Evolutionary conservation across 2,888 invertebrate species (phyloP).

Genomic region (Holacanthella duospinosa): DNA sequence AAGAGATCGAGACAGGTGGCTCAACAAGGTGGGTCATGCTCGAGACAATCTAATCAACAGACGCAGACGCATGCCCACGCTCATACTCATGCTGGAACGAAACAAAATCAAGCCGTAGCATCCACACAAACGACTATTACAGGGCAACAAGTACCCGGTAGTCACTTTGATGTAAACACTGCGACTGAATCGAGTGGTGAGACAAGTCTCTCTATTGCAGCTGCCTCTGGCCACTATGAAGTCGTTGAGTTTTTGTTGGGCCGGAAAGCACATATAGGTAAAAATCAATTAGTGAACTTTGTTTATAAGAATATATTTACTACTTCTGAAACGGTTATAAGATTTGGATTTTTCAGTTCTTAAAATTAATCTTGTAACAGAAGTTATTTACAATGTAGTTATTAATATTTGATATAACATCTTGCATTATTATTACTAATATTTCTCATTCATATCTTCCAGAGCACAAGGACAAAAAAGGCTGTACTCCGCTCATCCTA

Average conservation of each 20-base stretch:
- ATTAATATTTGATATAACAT: too few relatives aligned
- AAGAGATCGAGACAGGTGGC: constrained; percentile 35
- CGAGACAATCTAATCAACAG: constrained; percentile 29
- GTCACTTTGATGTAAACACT: constrained; percentile 75
- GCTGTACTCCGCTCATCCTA: constrained; percentile 92
- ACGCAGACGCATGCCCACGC: constrained; percentile 25
- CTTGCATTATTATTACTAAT: constrained; percentile 1
- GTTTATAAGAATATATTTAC: background rate
- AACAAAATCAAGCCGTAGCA: constrained; percentile 31
- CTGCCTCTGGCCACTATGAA: constrained; percentile 93
- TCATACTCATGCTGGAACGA: constrained; percentile 13
- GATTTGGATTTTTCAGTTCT: background rate
- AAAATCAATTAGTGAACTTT: constrained; percentile 13
- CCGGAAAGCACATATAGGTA: constrained; percentile 79
- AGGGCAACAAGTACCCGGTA: constrained; percentile 17
- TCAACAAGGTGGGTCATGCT: constrained; percentile 13
- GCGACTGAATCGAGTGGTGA: constrained; percentile 98
- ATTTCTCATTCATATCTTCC: constrained; percentile 22
- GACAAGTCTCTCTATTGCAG: constrained; percentile 92
- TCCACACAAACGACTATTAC: constrained; percentile 31
- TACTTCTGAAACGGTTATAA: background rate
- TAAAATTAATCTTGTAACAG: too few relatives aligned
- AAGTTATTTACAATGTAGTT: too few relatives aligned
- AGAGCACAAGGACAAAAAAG: constrained; percentile 97
- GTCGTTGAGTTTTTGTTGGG: constrained; percentile 82